Evolutionary conservation across 1,140 invertebrate species (phyloP).

Genomic region (Drepana arcuata): DNA sequence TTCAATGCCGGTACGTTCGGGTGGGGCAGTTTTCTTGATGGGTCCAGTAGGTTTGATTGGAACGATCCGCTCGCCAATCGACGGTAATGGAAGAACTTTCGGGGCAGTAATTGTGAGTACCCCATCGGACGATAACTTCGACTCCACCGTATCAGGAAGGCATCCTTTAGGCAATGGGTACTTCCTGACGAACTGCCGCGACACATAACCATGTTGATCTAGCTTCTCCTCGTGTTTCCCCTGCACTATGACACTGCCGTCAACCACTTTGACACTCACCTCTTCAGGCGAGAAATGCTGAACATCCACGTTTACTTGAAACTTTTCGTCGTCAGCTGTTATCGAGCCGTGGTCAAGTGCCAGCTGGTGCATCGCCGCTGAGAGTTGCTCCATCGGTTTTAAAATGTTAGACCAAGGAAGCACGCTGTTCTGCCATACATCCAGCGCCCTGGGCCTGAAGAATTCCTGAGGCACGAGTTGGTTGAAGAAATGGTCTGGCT

Average conservation of each 20-base stretch:
- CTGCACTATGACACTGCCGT: constrained; percentile 78
- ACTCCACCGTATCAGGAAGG: constrained; percentile 77
- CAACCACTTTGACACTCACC: constrained; percentile 84
- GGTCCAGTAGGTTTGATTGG: constrained; percentile 54
- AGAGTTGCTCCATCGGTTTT: constrained; percentile 37
- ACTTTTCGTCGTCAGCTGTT: constrained; percentile 51
- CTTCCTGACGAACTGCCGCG: constrained; percentile 80
- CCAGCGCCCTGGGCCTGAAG: constrained; percentile 13
- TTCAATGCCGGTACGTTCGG: not conserved
- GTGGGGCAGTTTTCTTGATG: constrained; percentile 23
- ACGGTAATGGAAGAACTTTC: constrained; percentile 53
- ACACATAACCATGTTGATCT: constrained; percentile 82
- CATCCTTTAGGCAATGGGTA: constrained; percentile 81
- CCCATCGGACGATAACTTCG: constrained; percentile 83
- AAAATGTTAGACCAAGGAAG: no score
- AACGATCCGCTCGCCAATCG: constrained; percentile 46
- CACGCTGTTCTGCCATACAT: not conserved
- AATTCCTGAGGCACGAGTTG: constrained; percentile 27
- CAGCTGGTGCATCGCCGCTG: constrained; percentile 30
- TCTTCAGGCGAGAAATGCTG: constrained; percentile 90
- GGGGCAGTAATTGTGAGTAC: constrained; percentile 79
- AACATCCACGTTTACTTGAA: constrained; percentile 85
- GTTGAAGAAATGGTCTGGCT: constrained; percentile 22
- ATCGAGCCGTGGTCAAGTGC: constrained; percentile 31
- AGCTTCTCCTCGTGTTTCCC: constrained; percentile 84